Percentiles rank a stretch among this genome's conserved stretches.
Conservation (phyloP, 2,113 vertebrate species). For the Thalassarche chlororhynchos region DNA sequence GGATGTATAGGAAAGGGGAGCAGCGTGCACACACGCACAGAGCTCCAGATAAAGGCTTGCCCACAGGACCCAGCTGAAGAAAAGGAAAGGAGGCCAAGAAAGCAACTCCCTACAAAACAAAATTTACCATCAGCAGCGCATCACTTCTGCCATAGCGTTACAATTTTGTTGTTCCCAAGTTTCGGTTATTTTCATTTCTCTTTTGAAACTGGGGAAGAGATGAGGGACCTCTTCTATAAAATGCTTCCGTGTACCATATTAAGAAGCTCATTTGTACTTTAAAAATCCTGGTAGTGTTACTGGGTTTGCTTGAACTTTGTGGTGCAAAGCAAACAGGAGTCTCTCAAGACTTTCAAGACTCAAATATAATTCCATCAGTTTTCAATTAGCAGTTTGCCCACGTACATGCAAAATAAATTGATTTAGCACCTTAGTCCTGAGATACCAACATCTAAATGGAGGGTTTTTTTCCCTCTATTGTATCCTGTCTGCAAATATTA, state of each 20-base stretch:
- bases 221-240: background rate
- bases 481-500: conserved; percentile 75
- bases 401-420: conserved; percentile 73
- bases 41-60: background rate
- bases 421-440: conserved; percentile 75
- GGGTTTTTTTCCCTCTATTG: conserved; percentile 47
- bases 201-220: background rate
- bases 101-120: background rate
- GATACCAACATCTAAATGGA: conserved; percentile 55
- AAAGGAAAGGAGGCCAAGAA: background rate
- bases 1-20: background rate
- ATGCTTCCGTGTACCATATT: background rate
- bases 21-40: background rate
- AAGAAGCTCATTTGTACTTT: conserved; percentile 62
- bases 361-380: conserved; percentile 68
- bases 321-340: conserved; percentile 48
- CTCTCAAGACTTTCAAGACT: conserved; percentile 53
- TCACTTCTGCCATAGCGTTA: background rate
- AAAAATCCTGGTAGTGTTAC: conserved; percentile 55
- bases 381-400: conserved; percentile 77
- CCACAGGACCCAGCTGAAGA: background rate
- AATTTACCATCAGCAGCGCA: background rate
- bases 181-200: background rate
- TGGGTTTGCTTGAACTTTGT: conserved; percentile 67
- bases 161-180: background rate